These are phyloP conservation scores for Euclidia mi DNA, from an alignment of 2,888 invertebrate genomes.

Conservation along the genomic window DNA sequence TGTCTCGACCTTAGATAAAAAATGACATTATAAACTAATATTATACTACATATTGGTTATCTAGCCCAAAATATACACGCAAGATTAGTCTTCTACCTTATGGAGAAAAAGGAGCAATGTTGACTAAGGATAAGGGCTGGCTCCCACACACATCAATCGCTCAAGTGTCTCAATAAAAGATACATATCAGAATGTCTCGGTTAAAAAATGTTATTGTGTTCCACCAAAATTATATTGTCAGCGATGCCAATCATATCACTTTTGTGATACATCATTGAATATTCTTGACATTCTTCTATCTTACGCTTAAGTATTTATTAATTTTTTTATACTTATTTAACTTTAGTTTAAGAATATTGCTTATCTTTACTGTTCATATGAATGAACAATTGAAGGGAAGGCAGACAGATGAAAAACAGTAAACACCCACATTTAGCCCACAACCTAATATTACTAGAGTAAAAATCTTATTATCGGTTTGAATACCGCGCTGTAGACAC, in stretches of 20 bases:
- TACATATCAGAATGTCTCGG: slow-evolving; percentile 7
- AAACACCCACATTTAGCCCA: slow-evolving; percentile 4
- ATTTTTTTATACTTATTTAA: slow-evolving; percentile 1
- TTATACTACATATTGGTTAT: too few species aligned
- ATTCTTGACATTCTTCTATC: background rate
- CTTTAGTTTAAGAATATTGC: background rate
- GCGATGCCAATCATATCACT: background rate
- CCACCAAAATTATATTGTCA: slow-evolving; percentile 5
- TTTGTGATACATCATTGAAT: slow-evolving; percentile 1
- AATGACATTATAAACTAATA: too few species aligned
- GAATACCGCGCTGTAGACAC: too few species aligned
- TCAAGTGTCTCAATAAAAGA: background rate
- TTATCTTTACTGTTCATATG: background rate
- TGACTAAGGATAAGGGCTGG: background rate
- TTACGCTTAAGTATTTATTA: background rate
- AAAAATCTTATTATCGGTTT: too few species aligned
- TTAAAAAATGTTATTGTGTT: background rate
- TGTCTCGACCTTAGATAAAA: too few species aligned
- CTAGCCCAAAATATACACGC: too few species aligned
- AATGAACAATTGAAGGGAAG: too few species aligned
- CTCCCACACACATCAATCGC: slow-evolving; percentile 6
- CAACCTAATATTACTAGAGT: background rate
- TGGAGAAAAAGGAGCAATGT: too few species aligned
- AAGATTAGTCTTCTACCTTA: too few species aligned
- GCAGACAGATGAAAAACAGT: slow-evolving; percentile 12